Evolutionary conservation across 2,797 vertebrate species (phyloP).

Genomic region (Aselliscus stoliczkanus): DNA sequence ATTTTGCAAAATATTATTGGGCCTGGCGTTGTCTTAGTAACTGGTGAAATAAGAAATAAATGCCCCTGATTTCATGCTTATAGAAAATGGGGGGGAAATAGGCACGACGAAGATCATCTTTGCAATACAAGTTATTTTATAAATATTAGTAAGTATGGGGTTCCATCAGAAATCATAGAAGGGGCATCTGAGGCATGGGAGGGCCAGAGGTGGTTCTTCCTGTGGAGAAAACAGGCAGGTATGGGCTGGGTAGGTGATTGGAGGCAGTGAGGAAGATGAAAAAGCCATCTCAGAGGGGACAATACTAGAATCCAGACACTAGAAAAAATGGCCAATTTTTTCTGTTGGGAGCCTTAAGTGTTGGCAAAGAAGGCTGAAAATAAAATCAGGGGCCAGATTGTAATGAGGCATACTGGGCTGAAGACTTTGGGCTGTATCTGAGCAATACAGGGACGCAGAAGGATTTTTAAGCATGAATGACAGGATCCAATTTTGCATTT

Average conservation of each 20-base stretch:
- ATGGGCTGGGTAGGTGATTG: background rate
- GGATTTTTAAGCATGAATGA: background rate
- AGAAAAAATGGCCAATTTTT: background rate
- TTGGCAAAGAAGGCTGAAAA: background rate
- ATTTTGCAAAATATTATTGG: background rate
- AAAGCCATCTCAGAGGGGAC: background rate
- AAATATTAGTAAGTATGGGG: background rate
- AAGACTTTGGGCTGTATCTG: background rate
- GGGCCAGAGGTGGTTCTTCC: background rate
- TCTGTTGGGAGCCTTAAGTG: background rate
- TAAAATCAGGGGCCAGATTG: background rate
- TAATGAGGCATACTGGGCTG: background rate
- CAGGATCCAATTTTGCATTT: background rate
- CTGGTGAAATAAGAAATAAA: background rate
- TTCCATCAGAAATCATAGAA: background rate
- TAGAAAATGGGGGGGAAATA: background rate
- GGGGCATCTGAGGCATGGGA: accelerated
- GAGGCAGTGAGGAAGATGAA: background rate
- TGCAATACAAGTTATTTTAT: background rate
- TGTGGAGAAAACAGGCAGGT: background rate
- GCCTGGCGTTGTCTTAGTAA: background rate
- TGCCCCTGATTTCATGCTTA: background rate
- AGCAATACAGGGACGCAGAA: background rate
- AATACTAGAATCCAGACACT: background rate
- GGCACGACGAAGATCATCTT: background rate